Conservation (phyloP, 2,797 vertebrate genomes). For the Sebastes taczanowskii region DNA sequence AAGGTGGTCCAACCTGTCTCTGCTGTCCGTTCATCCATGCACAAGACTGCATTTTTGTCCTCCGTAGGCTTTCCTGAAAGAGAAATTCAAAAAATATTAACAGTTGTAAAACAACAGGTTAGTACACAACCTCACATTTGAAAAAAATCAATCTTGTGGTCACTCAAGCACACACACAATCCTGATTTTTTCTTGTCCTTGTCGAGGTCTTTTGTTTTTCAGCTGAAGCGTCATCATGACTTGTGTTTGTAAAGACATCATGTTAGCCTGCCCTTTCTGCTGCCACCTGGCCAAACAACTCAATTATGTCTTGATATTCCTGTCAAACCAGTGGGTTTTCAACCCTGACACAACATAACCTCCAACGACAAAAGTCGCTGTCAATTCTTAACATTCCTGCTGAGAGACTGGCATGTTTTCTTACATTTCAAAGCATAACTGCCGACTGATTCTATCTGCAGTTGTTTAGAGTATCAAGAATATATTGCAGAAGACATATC, state of each 20-base stretch:
- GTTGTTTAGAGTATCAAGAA: too few species aligned
- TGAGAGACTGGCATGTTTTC: too few species aligned
- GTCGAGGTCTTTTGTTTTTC: not conserved
- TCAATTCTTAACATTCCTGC: too few species aligned
- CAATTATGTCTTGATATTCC: not conserved
- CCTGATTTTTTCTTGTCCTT: not conserved
- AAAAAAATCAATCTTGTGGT: not conserved
- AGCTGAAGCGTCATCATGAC: not conserved
- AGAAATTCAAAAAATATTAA: not conserved
- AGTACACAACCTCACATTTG: not conserved
- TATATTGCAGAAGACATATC: too few species aligned
- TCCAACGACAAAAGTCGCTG: too few species aligned
- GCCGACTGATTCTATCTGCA: too few species aligned
- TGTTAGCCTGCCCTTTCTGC: not conserved
- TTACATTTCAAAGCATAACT: too few species aligned
- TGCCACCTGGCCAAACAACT: not conserved
- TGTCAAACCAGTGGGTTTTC: not conserved
- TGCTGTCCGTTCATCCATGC: not conserved
- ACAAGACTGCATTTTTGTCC: constrained; percentile 43
- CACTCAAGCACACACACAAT: not conserved
- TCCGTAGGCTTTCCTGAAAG: constrained; percentile 38
- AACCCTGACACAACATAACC: not conserved
- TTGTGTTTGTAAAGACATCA: not conserved
- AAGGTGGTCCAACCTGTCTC: not conserved
- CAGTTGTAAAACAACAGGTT: not conserved